Percentiles rank a stretch among this genome's conserved stretches.
Evolutionary conservation across 2,113 vertebrate genomes (phyloP).

Genomic region (Microtus oregoni): DNA sequence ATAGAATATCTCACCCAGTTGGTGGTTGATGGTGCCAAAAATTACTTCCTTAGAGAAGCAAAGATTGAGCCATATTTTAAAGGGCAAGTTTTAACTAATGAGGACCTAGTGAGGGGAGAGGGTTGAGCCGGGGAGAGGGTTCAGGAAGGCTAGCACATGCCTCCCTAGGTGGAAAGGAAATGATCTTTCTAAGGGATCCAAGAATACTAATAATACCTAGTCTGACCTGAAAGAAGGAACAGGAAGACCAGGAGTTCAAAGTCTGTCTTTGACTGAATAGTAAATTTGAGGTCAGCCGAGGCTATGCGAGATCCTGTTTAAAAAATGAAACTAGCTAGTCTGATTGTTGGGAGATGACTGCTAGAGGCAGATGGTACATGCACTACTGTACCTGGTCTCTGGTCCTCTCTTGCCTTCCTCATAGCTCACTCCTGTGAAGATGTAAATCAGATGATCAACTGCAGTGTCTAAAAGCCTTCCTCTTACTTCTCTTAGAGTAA

Average conservation of each 20-base stretch:
- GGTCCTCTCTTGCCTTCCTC: not conserved
- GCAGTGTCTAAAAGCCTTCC: not conserved
- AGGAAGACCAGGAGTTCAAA: not conserved
- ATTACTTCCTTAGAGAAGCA: not conserved
- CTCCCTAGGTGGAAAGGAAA: not conserved
- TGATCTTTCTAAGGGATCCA: not conserved
- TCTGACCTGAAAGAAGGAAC: not conserved
- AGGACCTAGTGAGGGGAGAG: not conserved
- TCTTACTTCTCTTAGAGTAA: not conserved
- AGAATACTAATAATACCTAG: not conserved
- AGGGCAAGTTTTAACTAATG: not conserved
- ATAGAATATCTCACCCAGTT: not conserved
- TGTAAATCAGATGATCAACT: not conserved
- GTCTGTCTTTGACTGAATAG: not conserved
- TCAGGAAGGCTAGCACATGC: not conserved
- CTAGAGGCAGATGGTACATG: too few relatives aligned
- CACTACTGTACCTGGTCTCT: not conserved
- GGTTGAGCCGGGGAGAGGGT: not conserved
- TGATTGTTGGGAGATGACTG: too few relatives aligned
- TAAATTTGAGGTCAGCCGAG: not conserved
- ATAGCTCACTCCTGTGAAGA: not conserved
- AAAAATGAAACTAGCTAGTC: not conserved
- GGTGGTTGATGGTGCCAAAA: not conserved
- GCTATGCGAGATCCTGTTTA: not conserved
- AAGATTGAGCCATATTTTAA: not conserved